phyloP scores from a whole-genome alignment of 2,888 invertebrate species.

The Cenopis cana region DNA sequence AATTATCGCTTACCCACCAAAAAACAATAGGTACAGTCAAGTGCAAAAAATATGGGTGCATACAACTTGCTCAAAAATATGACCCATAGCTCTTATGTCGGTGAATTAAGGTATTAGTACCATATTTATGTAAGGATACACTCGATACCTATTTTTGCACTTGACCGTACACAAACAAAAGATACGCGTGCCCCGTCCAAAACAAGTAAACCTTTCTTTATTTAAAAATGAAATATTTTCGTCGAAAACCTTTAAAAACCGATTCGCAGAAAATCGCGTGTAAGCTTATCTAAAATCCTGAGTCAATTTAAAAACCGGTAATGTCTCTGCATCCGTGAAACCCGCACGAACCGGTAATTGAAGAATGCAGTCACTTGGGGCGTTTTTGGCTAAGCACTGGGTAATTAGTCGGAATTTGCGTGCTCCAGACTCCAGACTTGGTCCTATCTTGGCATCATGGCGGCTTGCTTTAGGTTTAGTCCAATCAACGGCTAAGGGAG shows the following conservation, averaged over 20 bases:
- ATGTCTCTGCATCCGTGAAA: slow-evolving; percentile 25
- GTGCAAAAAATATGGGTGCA: too few species aligned
- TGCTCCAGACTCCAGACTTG: slow-evolving; percentile 58
- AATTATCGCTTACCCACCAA: too few species aligned
- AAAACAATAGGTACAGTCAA: too few species aligned
- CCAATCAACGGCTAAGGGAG: slow-evolving; percentile 6
- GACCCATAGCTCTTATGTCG: too few species aligned
- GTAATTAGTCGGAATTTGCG: slow-evolving; percentile 74
- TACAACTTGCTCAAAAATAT: too few species aligned
- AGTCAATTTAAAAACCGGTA: slow-evolving; percentile 32
- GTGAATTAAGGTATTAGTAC: too few species aligned
- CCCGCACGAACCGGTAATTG: slow-evolving; percentile 6
- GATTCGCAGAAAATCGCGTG: slow-evolving; percentile 12
- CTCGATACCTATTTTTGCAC: too few species aligned
- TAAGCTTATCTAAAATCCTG: slow-evolving; percentile 29
- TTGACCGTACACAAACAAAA: too few species aligned
- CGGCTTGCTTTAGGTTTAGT: slow-evolving; percentile 54
- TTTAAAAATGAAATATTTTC: slow-evolving; percentile 11
- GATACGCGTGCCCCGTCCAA: too few species aligned
- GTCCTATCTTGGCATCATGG: slow-evolving; percentile 75
- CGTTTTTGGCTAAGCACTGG: slow-evolving; percentile 54
- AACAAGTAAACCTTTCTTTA: neutral
- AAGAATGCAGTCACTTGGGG: slow-evolving; percentile 23
- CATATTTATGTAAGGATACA: too few species aligned
- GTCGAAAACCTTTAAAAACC: slow-evolving; percentile 6